Evolutionary conservation across 2,888 invertebrate genomes (phyloP), one percentile per base, ranked within the genome.

Genomic region (Luffia ferchaultella): DNA sequence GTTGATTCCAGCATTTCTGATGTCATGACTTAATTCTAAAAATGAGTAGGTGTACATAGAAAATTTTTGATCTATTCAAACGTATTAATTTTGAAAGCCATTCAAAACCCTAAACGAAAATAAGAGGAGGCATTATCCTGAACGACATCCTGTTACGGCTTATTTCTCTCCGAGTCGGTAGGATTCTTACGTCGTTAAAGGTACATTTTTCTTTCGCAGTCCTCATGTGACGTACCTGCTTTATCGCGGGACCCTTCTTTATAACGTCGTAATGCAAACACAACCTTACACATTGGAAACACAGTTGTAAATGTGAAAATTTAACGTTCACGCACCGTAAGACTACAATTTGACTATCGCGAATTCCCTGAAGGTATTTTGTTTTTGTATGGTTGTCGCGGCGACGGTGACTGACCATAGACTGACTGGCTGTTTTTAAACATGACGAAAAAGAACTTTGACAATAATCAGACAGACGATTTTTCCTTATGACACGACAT

Each of bases 291-390:
- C 64, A 61, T 57, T 62, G 60, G 77, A 63, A 73, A 74, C 73
- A 83, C 72, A 82, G 83, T 76, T 74, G 74, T 65, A 65, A 80
- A 74, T 78, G 73, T 76, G 71, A 77, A 80, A 79, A 83, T 76
- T 76, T 76, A 71, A 76, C 70, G 65, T 68, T 67, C 73, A 70
- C 73, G 71, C 72, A 70, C 79, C 69, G 78, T 79, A 80, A 80
- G 80, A 79, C 80, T 82, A 80, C 80, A 82, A 83, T 82, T 82
- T 82, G 83, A 83, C 83, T 83, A 83, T 82, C 82, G 80, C 74
- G 79, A 79, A 83, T 80, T 82, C 80, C 78, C 77, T 74, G 73
- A 73, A 68, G 68, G 60, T 59, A 60, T 67, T 41, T 18, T n/a
- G n/a, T n/a, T n/a, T n/a, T n/a, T n/a, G n/a, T n/a, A n/a, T n/a